A percentile compares a stretch with the other conserved stretches of the same genome.
These are phyloP conservation scores for Melinopterus prodromus DNA, from an alignment of 2,888 invertebrate genomes.

Conservation along the genomic window DNA sequence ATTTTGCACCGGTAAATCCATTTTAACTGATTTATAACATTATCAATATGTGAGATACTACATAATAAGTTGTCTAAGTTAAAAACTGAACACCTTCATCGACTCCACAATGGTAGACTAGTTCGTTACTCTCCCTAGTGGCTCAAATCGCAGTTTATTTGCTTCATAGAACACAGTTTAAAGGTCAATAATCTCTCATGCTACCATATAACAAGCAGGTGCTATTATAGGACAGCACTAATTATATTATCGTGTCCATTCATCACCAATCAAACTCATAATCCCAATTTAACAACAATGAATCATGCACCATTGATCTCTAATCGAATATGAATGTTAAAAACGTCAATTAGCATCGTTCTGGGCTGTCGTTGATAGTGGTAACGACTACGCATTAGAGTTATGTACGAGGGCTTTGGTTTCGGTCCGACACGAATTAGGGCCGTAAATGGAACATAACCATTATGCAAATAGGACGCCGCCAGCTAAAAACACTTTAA, in stretches of 20 bases:
- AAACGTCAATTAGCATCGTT: not conserved
- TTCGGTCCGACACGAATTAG: not conserved
- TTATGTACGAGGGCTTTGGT: not conserved
- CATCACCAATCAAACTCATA: not conserved
- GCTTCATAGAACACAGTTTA: too few species aligned
- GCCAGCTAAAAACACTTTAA: not conserved
- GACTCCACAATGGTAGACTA: too few species aligned
- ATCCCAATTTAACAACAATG: not conserved
- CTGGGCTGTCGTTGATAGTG: not conserved
- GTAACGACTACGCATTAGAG: not conserved
- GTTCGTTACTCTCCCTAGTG: too few species aligned
- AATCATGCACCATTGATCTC: not conserved
- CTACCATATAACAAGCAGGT: too few species aligned
- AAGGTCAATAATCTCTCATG: too few species aligned
- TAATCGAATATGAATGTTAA: constrained; percentile 4
- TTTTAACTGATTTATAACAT: too few species aligned
- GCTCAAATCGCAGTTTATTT: too few species aligned
- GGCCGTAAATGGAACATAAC: not conserved
- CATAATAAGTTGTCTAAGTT: too few species aligned
- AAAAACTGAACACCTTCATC: too few species aligned
- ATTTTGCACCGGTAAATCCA: too few species aligned
- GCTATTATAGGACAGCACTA: not conserved
- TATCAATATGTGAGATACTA: too few species aligned
- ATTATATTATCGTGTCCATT: not conserved
- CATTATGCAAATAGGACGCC: not conserved